Evolutionary conservation across 2,113 vertebrate genomes (phyloP), one percentile per base, ranked within the genome.

Genomic region (Axis porcinus): DNA sequence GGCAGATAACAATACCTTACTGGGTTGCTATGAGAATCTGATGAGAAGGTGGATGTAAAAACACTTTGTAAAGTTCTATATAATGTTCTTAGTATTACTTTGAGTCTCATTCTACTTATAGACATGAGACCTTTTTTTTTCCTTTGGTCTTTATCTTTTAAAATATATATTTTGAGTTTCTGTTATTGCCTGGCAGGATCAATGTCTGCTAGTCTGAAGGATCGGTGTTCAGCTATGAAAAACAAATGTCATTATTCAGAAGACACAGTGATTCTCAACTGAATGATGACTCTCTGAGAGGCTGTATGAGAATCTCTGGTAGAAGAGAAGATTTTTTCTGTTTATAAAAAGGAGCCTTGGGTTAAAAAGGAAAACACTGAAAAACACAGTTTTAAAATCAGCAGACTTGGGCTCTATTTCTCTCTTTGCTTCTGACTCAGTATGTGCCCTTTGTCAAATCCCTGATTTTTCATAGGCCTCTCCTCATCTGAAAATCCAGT

Each of bases 401-500:
- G 64, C 27, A 93, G 92, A 76, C n/a, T n/a, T 74, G 58, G 28
- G 5, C 30, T 88, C 23, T 79, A 17, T 33, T 85, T 57, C 45
- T 62, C 30, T 96, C 50, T 86, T 62, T 78, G n/a, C 83, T 64
- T 95, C 30, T 94, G 64, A 94, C 78, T 94, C 21, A 33, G 50
- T 88, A 28, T 27, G 6, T 54, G n/a, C 88, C 25, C 8, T 47
- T 86, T 27, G 67, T 55, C 47, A 87, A 57, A 23, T 91, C 8
- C 40, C 33, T 74, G 47, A 1, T 19, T 94, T 94, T 91, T 91
- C 52, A 78, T 47, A 64, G n/a, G 58, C 17, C 27, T 55, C 60
- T 96, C 54, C 25, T 87, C 57, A 70, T 94, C 43, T 94, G 70
- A 88, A 94, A 96, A 93, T 50, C 28, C n/a, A 97, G 11, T 43